These are phyloP conservation scores for Calameuta pallipes DNA, from an alignment of 2,888 invertebrate genomes.

Conservation along the genomic window DNA sequence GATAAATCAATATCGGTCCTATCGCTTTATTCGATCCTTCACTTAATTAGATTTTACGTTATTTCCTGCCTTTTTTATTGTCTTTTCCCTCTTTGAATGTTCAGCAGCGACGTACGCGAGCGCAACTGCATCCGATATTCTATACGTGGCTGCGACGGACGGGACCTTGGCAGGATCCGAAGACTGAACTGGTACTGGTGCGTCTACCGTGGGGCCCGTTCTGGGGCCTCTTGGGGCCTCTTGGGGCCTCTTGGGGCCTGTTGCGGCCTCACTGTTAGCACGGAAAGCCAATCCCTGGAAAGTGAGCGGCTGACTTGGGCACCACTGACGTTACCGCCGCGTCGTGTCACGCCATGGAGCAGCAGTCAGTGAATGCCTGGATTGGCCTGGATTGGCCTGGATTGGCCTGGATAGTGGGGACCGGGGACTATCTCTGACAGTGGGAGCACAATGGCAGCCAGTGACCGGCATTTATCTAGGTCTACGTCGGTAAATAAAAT, in stretches of 20 bases:
- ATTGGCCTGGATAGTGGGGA: too few relatives aligned
- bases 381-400: not conserved
- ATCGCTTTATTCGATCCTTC: not conserved
- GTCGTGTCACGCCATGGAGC: not conserved
- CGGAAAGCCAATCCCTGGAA: conserved; percentile 4
- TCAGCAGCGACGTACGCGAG: not conserved
- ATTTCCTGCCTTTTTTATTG: not conserved
- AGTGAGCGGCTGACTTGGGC: conserved; percentile 12
- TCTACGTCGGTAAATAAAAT: not conserved
- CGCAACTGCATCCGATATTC: not conserved
- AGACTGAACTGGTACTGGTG: not conserved
- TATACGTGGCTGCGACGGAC: not conserved
- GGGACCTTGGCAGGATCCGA: not conserved
- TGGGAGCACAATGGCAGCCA: not conserved
- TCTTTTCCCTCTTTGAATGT: not conserved
- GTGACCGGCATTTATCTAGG: not conserved
- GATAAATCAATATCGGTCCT: not conserved
- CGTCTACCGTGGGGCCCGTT: not conserved
- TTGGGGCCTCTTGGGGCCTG: too few relatives aligned
- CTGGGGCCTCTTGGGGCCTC: too few relatives aligned
- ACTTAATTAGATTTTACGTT: not conserved
- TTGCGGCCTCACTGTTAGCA: not conserved
- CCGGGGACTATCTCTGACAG: not conserved
- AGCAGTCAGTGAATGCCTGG: not conserved
- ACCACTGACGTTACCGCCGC: conserved; percentile 13